Percentiles rank a stretch among this genome's conserved stretches.
Conservation (phyloP, 2,888 invertebrate genomes). For the Hirtodrosophila duncani region DNA sequence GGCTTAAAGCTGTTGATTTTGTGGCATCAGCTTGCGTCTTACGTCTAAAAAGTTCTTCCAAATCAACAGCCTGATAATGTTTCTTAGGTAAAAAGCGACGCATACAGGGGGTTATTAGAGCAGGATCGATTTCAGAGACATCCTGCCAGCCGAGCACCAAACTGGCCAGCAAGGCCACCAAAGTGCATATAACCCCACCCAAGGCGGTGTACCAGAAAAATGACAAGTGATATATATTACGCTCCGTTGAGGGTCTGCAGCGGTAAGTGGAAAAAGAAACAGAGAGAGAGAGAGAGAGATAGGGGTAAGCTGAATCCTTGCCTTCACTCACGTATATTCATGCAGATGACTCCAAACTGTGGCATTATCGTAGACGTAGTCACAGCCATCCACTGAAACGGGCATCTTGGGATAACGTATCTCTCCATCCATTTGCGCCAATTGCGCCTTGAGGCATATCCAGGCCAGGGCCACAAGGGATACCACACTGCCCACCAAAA, state of each 20-base stretch:
- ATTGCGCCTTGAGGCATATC: slow-evolving; percentile 85
- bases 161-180: slow-evolving; percentile 81
- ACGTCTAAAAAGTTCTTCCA: slow-evolving; percentile 50
- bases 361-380: slow-evolving; percentile 68
- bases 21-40: slow-evolving; percentile 9
- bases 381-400: slow-evolving; percentile 79
- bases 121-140: slow-evolving; percentile 81
- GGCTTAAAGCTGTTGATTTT: neutral
- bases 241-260: slow-evolving; percentile 66
- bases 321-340: slow-evolving; percentile 57
- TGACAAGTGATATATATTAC: slow-evolving; percentile 81
- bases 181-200: slow-evolving; percentile 82
- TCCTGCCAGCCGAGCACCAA: slow-evolving; percentile 80
- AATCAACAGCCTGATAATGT: slow-evolving; percentile 39
- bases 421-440: slow-evolving; percentile 83
- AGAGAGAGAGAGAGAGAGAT: neutral
- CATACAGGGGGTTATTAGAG: slow-evolving; percentile 83
- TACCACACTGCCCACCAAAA: slow-evolving; percentile 83
- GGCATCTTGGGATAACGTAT: slow-evolving; percentile 81
- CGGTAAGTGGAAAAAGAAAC: neutral
- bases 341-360: slow-evolving; percentile 54
- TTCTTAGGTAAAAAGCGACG: slow-evolving; percentile 79
- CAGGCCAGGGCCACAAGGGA: slow-evolving; percentile 82
- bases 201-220: slow-evolving; percentile 86
- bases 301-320: neutral